Evolutionary conservation across 37 sponge, comb jelly and placozoan species (phyloP).

Genomic region (Hormiphora californensis): DNA sequence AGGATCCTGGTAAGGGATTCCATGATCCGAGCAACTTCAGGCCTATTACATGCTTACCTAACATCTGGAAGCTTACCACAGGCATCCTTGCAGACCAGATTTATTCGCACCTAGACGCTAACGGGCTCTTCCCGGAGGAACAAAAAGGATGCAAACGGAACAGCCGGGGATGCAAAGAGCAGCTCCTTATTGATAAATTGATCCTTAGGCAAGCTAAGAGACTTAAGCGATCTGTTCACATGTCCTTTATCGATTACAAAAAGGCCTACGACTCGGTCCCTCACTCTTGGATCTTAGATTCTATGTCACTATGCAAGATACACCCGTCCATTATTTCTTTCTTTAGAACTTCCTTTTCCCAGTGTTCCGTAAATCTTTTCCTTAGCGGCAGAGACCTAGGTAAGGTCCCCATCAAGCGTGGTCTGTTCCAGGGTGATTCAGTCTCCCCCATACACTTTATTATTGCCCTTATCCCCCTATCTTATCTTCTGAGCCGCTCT

Average conservation of each 20-base stretch:
- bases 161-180: not conserved
- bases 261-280: not conserved
- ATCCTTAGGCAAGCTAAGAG: not conserved
- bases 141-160: not conserved
- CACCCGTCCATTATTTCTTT: not conserved
- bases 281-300: conserved; percentile 1
- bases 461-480: not conserved
- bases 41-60: not conserved
- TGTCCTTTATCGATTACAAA: not conserved
- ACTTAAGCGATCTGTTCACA: not conserved
- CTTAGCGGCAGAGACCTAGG: not conserved
- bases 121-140: not conserved
- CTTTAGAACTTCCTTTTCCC: not conserved
- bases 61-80: not conserved
- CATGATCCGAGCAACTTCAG: not conserved
- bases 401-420: not conserved
- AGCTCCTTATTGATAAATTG: not conserved
- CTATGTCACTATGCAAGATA: not conserved
- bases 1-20: not conserved
- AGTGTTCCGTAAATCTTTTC: not conserved
- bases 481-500: not conserved
- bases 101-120: not conserved
- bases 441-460: not conserved
- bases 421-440: not conserved
- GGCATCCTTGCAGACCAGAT: not conserved